Base-by-base conservation (phyloP, 1,140 invertebrate species). In the Dicyema japonicum region DNA sequence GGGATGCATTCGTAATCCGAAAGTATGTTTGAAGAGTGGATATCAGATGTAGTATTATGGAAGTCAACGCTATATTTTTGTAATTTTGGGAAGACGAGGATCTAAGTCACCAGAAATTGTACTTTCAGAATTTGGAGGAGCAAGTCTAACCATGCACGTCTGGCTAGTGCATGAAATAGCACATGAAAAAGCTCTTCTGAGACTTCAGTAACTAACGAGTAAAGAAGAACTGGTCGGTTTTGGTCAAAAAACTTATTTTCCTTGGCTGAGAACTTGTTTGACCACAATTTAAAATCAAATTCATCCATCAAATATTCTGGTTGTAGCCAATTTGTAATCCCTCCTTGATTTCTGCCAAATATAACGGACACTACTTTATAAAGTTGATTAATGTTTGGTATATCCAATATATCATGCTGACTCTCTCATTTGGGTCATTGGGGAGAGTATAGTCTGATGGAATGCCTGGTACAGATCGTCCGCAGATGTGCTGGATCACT, bases 311-410 rank as follows among this genome's bases (percentile, higher is more conserved):
- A 37, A 37, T 50, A 46, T 31, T 52, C 47, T 14, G 49, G 44
- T 12, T 40, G 40, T 6, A 52, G 36, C 18, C 42, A 37, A 9
- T 46, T 40, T 9, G 49, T 37, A 38, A 42, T 44, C 1, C 36
- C 47, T 25, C 49, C 47, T 28, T 52, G 45, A 30, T 39, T 46
- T 24, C 49, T 50, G 27, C 3, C 3, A 11, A 19, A 8, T 23
- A 8, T 6, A 32, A 21, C 5, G n/a, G 13, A n/a, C 24, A 30
- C 25, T 38, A 51, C 48, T 35, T 47, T 18, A 50, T 28, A 36
- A 52, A 52, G n/a, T 41, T 46, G 1, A 52, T 36, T 6, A 52
- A 35, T n/a, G 45, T 44, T 17, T 36, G 38, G 22, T 52, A 45
- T 26, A 49, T 47, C 44, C 44, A 49, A 38, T 46, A 43, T 11